Conservation (phyloP, 1,140 invertebrate genomes). For the Drosophila setifemur region DNA sequence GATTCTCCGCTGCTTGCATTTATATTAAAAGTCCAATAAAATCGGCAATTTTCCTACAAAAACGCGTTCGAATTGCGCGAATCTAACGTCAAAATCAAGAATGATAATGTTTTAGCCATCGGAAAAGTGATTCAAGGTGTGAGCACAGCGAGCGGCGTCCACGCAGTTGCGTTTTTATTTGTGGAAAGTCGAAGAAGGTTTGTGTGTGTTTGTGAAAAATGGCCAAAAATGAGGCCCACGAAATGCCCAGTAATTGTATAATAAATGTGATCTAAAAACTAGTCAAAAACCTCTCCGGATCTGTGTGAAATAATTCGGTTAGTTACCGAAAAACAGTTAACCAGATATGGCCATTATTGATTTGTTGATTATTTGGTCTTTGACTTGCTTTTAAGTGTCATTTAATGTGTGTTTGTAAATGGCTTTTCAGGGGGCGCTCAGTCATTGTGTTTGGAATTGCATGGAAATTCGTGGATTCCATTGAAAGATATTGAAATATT, state of each 20-base stretch:
- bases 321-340: no score
- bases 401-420: no score
- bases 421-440: no score
- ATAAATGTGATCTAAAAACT: slow-evolving; percentile 15
- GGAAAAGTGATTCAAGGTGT: neutral
- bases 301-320: slow-evolving; percentile 1
- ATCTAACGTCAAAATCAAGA: neutral
- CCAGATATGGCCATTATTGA: no score
- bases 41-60: slow-evolving; percentile 43
- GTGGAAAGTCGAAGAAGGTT: slow-evolving; percentile 18
- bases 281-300: no score
- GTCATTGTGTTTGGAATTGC: no score
- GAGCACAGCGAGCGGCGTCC: neutral
- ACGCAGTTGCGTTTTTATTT: neutral
- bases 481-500: no score
- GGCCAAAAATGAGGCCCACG: slow-evolving; percentile 14
- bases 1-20: slow-evolving; percentile 52
- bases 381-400: no score
- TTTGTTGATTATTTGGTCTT: no score
- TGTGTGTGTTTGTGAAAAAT: slow-evolving; percentile 7
- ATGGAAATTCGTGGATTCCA: no score
- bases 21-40: slow-evolving; percentile 52
- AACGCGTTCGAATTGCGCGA: slow-evolving; percentile 3
- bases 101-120: slow-evolving; percentile 8
- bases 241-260: slow-evolving; percentile 37